These are phyloP conservation scores for Malurus leucopterus DNA, from an alignment of 2,797 vertebrate species.

Conservation along the genomic window DNA sequence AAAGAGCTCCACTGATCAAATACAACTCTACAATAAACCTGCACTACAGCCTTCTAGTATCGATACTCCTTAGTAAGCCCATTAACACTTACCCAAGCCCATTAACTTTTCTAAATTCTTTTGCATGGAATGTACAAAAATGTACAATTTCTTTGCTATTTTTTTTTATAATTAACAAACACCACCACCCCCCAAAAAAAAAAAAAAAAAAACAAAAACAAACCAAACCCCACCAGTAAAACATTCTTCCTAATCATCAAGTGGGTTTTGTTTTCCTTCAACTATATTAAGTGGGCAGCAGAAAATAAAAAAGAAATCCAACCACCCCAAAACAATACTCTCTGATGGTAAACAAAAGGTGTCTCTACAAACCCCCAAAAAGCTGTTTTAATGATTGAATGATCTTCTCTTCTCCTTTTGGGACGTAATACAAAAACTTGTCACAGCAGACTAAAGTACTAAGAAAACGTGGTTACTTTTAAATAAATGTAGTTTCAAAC, in stretches of 20 bases:
- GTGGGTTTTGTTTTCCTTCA: neutral
- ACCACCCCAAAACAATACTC: neutral
- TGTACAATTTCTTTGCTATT: accelerated
- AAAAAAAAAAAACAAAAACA: no score
- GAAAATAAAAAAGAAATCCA: neutral
- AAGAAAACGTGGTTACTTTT: neutral
- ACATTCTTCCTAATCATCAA: neutral
- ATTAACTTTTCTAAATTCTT: neutral
- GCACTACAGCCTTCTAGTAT: neutral
- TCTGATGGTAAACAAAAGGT: neutral
- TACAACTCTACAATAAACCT: neutral
- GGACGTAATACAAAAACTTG: neutral
- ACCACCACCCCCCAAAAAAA: no score
- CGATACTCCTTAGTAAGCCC: neutral
- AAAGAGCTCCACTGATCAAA: neutral
- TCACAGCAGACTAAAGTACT: neutral
- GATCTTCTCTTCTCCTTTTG: neutral
- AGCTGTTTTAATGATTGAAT: neutral
- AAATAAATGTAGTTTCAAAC: neutral
- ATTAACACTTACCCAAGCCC: neutral
- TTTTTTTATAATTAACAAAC: neutral
- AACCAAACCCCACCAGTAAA: neutral
- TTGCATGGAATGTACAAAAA: neutral
- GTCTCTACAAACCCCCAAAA: neutral
- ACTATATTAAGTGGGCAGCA: neutral